Base-by-base conservation (phyloP, 2,888 invertebrate genomes). In the Vesta saturnalis region DNA sequence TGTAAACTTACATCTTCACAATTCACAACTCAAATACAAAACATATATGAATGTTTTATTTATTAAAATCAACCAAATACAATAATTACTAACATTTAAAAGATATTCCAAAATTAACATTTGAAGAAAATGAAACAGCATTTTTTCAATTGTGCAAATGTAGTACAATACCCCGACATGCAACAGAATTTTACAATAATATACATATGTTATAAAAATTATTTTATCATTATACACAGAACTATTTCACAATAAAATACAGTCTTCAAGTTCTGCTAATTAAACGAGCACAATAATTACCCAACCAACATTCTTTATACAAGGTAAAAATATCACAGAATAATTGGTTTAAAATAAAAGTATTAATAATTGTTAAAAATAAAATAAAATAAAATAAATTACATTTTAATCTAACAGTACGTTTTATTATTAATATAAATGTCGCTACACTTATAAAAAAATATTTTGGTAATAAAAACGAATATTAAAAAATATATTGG, bases 31-130 rank as follows among this genome's bases (percentile, higher is more conserved):
- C n/a, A n/a, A n/a, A n/a, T n/a, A n/a, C n/a, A n/a, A n/a, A n/a
- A n/a, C n/a, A n/a, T n/a, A n/a, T n/a, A n/a, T n/a, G n/a, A 56
- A 56, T 49, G n/a, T 14, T 49, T 49, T 49, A 49, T 49, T 49
- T 49, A 49, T 49, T 49, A 15, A 15, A 49, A 49, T 39, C 39
- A 39, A 39, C 4, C 47, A 16, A 16, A 8, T 15, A 49, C 47
- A 49, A 49, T 30, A 10, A n/a, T 8, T 1, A 8, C 39, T 49
- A 18, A 49, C 47, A 49, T 49, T 49, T 49, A 49, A n/a, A 49
- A 15, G 18, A 18, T 18, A 49, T 18, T 49, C 18, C 16, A 49
- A 49, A 49, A 49, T 30, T 6, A 30, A 30, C 4, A 18, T 49
- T 3, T 6, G 8, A 49, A 49, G 47, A 49, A 49, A 49, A 49